Evolutionary conservation across 2,113 vertebrate species (phyloP).

Genomic region (Phoenicopterus ruber): DNA sequence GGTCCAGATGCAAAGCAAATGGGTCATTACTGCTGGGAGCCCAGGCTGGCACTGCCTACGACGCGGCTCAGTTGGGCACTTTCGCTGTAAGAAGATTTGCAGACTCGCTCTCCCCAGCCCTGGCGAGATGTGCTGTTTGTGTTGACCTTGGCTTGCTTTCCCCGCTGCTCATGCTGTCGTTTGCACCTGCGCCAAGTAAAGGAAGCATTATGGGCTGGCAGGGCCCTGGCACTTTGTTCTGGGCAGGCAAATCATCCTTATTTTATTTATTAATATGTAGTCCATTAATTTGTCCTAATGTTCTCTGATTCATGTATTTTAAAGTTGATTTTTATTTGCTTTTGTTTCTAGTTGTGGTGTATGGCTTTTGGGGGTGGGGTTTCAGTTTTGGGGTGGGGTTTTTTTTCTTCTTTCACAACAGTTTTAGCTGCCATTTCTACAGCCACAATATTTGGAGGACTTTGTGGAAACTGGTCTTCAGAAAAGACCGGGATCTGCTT

Average conservation of each 20-base stretch:
- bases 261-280: not conserved
- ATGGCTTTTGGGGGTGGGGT: not conserved
- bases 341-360: not conserved
- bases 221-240: not conserved
- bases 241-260: not conserved
- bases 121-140: not conserved
- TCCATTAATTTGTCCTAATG: not conserved
- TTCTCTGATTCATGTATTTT: slow-evolving; percentile 22
- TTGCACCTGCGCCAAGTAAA: not conserved
- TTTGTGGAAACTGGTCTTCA: not conserved
- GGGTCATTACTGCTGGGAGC: not conserved
- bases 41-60: not conserved
- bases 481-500: not conserved
- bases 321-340: not conserved
- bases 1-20: not conserved
- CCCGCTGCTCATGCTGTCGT: not conserved
- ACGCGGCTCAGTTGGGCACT: not conserved
- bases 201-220: not conserved
- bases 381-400: not conserved
- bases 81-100: not conserved
- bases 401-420: not conserved
- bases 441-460: not conserved
- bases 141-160: not conserved
- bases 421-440: not conserved
- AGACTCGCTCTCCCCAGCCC: not conserved